Evolutionary conservation across 2,113 vertebrate genomes (phyloP).

Genomic region (Cynocephalus volans): DNA sequence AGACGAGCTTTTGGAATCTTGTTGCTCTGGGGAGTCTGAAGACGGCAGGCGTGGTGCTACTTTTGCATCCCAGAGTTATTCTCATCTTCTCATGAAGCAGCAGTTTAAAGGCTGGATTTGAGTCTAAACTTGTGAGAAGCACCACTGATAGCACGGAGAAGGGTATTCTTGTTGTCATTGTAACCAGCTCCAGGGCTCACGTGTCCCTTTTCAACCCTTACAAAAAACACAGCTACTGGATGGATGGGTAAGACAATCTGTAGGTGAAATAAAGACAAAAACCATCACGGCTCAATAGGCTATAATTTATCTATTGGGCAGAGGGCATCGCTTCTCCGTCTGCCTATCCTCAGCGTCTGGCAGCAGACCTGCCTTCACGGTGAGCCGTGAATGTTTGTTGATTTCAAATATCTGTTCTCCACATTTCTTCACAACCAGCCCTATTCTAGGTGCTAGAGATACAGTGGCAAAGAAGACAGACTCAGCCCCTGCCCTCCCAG

Average conservation of each 20-base stretch:
- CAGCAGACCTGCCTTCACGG: background rate
- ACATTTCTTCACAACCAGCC: background rate
- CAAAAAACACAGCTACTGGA: too few species aligned
- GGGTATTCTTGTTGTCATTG: background rate
- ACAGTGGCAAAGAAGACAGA: background rate
- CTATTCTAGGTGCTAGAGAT: background rate
- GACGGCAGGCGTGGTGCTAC: background rate
- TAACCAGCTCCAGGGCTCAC: background rate
- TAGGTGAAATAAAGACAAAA: background rate
- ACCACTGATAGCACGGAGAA: background rate
- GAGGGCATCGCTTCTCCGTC: background rate
- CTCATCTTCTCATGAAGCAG: slow-evolving; percentile 27
- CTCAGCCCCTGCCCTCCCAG: background rate
- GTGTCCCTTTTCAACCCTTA: too few species aligned
- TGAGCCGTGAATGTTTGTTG: background rate
- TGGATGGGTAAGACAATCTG: background rate
- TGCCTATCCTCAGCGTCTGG: background rate
- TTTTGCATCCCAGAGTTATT: background rate
- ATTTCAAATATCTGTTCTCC: background rate
- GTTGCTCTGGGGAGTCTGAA: background rate
- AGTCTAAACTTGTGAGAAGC: background rate
- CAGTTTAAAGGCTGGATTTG: slow-evolving; percentile 24
- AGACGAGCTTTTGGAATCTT: background rate
- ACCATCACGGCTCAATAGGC: background rate
- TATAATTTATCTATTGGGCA: background rate